A percentile compares a stretch with the other conserved stretches of the same genome.
Evolutionary conservation across 1,140 invertebrate genomes (phyloP).

Genomic region (Whitmania pigra): DNA sequence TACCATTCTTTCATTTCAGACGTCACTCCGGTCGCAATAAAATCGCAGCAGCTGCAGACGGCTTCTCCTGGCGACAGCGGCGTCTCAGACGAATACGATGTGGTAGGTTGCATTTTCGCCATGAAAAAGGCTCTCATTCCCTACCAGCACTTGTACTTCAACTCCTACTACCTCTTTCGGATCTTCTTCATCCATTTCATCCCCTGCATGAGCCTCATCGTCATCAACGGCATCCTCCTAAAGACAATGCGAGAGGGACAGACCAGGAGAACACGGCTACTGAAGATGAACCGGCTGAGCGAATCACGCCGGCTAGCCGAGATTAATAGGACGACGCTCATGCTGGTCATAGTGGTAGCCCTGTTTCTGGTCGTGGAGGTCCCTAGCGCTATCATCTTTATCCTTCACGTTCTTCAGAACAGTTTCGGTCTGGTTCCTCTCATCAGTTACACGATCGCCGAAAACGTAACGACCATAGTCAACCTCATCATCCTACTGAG

Average conservation of each 20-base stretch:
- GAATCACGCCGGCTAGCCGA: conserved; percentile 15
- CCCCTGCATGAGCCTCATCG: conserved; percentile 1
- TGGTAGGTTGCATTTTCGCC: not conserved
- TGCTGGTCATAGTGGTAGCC: conserved; percentile 58
- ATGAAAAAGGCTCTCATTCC: not conserved
- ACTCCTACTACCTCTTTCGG: not conserved
- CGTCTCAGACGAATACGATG: not conserved
- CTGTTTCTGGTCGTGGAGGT: conserved; percentile 20
- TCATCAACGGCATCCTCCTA: not conserved
- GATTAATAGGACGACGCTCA: conserved; percentile 52
- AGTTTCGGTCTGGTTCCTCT: conserved; percentile 45
- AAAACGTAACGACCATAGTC: not conserved
- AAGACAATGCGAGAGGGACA: not conserved
- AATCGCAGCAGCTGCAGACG: no score
- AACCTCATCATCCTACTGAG: conserved; percentile 20
- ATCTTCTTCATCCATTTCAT: conserved; percentile 18
- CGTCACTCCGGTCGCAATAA: no score
- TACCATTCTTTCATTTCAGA: no score
- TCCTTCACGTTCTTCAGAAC: conserved; percentile 61
- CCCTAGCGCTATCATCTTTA: conserved; percentile 33
- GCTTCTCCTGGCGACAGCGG: no score
- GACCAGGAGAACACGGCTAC: not conserved
- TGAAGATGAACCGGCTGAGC: conserved; percentile 11
- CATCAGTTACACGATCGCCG: conserved; percentile 64
- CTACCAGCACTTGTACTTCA: not conserved